Base-by-base conservation (phyloP, 2,113 vertebrate genomes). In the Rhinichthys klamathensis region DNA sequence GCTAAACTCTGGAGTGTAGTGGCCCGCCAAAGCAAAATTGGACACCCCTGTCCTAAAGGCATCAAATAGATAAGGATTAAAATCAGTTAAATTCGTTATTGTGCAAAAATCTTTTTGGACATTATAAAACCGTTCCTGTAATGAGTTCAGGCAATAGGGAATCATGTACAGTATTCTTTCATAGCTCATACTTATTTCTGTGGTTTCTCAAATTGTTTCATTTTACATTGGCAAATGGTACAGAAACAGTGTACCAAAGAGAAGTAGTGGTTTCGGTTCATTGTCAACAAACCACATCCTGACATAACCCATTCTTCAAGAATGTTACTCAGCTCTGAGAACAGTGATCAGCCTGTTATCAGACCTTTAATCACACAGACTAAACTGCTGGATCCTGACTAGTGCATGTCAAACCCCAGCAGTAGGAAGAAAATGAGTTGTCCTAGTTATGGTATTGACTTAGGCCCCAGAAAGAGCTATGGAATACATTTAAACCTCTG, bases 361-460 rank as follows among this genome's bases (percentile, higher is more conserved):
- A 80, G 78, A 46, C 78, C 58, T 44, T 80, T 30, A 38, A 11
- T 49, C 30, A 58, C 56, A 54, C 21, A 49, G 67, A 54, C 78
- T 83, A 63, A 87, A 90, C 80, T 69, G 65, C 85, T 49, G 41
- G 61, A 35, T 87, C 38, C 56, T 16, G 67, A 61, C 46, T 73
- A 76, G 44, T 54, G 70, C 41, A 74, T 51, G 60, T 83, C 82
- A 79, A 82, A 85, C 23, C 41, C 72, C 74, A 10, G 83, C 44
- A 67, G 58, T 18, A 13, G 41, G 27, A 56, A 46, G 18, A 54
- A 84, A 77, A 77, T 67, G 7, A 67, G n/a, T 46, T 63, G 74
- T 84, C 44, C 67, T 77, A 89, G 88, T 86, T 84, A 69, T 74
- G 77, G 75, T 82, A 84, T 73, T 35, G 67, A 69, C 38, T 82